phyloP scores from a whole-genome alignment of 2,888 invertebrate genomes.

The Fabriciana adippe region DNA sequence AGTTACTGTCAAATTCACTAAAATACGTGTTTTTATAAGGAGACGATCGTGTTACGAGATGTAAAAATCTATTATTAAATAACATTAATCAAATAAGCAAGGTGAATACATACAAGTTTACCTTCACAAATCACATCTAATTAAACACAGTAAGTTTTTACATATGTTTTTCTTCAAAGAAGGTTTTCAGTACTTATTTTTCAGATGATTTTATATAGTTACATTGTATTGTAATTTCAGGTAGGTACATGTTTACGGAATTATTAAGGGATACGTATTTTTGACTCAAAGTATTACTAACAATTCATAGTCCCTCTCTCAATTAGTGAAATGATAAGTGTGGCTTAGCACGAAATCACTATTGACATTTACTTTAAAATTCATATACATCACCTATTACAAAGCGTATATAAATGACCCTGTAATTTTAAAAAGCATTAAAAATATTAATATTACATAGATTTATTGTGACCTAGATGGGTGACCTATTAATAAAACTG shows the following conservation, averaged over 20 bases:
- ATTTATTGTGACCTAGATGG: slow-evolving; percentile 37
- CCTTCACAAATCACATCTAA: slow-evolving; percentile 57
- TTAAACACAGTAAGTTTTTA: slow-evolving; percentile 12
- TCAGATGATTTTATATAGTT: neutral
- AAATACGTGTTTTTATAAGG: slow-evolving; percentile 50
- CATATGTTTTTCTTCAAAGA: neutral
- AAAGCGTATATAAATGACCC: neutral
- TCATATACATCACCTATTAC: neutral
- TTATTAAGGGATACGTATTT: too few species aligned
- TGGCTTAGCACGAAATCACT: neutral
- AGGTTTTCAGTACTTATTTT: neutral
- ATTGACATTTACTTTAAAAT: neutral
- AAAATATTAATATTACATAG: slow-evolving; percentile 22
- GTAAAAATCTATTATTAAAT: slow-evolving; percentile 53
- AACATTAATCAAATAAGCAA: slow-evolving; percentile 68
- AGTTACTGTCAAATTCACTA: slow-evolving; percentile 59
- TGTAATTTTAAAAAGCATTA: neutral
- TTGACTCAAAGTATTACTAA: too few species aligned
- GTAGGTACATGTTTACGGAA: too few species aligned
- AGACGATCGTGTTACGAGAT: slow-evolving; percentile 51
- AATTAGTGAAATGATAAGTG: too few species aligned
- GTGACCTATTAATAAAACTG: slow-evolving; percentile 43
- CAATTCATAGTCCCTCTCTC: too few species aligned
- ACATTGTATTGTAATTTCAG: too few species aligned
- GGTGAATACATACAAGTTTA: slow-evolving; percentile 52